A percentile compares a stretch with the other conserved stretches of the same genome.
phyloP scores from a whole-genome alignment of 2,113 vertebrate species.

The Carassius gibelio region DNA sequence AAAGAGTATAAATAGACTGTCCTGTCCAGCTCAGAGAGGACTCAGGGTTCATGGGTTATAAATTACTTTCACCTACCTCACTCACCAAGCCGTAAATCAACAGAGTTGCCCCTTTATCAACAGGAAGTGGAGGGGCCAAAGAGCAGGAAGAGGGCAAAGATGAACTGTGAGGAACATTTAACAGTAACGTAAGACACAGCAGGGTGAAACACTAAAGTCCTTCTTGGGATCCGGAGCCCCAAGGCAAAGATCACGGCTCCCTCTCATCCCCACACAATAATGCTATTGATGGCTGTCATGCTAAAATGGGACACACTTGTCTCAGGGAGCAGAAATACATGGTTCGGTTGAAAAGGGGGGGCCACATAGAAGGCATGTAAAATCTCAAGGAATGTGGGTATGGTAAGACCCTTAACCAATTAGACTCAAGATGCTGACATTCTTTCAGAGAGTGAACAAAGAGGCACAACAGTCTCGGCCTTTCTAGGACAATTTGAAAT shows the following conservation, averaged over 20 bases:
- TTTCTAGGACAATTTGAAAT: not conserved
- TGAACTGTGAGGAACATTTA: constrained; percentile 24
- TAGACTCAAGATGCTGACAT: constrained; percentile 66
- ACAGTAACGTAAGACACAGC: constrained; percentile 33
- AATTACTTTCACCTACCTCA: constrained; percentile 65
- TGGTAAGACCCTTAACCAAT: constrained; percentile 63
- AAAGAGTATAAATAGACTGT: constrained; percentile 68
- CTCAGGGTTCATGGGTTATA: constrained; percentile 59
- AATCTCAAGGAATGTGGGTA: constrained; percentile 73
- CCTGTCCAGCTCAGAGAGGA: constrained; percentile 57
- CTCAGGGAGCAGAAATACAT: constrained; percentile 58
- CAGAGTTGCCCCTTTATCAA: constrained; percentile 37
- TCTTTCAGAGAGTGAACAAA: constrained; percentile 45
- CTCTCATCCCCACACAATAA: constrained; percentile 68
- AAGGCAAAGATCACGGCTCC: constrained; percentile 67
- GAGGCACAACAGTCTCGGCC: not conserved
- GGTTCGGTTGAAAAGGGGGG: constrained; percentile 61
- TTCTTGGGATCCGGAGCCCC: constrained; percentile 63
- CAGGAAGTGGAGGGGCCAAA: constrained; percentile 10
- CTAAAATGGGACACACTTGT: constrained; percentile 68
- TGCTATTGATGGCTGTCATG: constrained; percentile 72
- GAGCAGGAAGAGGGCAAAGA: constrained; percentile 36
- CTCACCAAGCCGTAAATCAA: constrained; percentile 64
- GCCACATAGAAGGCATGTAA: constrained; percentile 68
- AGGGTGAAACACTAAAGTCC: constrained; percentile 59